Percentiles rank a stretch among this genome's conserved stretches.
Conservation (phyloP, 2,113 vertebrate genomes). For the Craseonycteris thonglongyai region DNA sequence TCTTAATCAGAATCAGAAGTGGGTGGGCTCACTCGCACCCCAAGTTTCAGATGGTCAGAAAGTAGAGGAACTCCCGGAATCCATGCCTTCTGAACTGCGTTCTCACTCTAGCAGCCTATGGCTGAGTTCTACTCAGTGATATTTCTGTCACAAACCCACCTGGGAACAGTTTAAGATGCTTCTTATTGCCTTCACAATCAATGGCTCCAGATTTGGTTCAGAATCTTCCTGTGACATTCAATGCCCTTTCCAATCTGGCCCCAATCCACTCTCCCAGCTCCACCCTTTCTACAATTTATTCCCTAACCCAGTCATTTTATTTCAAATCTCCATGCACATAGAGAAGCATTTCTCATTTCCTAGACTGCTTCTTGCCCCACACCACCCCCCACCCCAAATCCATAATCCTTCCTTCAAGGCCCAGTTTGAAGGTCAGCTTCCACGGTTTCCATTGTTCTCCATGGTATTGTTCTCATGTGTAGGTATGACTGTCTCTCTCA, state of each 20-base stretch:
- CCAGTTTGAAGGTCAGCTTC: not conserved
- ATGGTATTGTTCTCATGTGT: not conserved
- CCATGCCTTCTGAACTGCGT: not conserved
- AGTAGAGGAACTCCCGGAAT: not conserved
- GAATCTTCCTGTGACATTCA: not conserved
- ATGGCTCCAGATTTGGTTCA: not conserved
- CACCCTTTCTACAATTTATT: not conserved
- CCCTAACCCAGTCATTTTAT: not conserved
- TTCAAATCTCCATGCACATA: not conserved
- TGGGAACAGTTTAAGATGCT: not conserved
- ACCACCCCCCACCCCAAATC: not conserved
- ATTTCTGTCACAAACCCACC: not conserved
- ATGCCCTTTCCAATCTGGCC: not conserved
- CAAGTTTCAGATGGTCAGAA: not conserved
- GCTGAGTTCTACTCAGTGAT: not conserved
- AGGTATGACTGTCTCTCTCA: fast-evolving
- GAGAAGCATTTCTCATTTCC: not conserved
- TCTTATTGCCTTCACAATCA: not conserved
- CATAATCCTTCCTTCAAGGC: not conserved
- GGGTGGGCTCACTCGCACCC: fast-evolving
- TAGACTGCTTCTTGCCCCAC: not conserved
- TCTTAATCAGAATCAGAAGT: not conserved
- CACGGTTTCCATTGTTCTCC: not conserved
- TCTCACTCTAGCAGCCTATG: not conserved
- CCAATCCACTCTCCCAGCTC: not conserved